phyloP scores from a whole-genome alignment of 2,888 invertebrate species.

The Nymphalis polychloros region DNA sequence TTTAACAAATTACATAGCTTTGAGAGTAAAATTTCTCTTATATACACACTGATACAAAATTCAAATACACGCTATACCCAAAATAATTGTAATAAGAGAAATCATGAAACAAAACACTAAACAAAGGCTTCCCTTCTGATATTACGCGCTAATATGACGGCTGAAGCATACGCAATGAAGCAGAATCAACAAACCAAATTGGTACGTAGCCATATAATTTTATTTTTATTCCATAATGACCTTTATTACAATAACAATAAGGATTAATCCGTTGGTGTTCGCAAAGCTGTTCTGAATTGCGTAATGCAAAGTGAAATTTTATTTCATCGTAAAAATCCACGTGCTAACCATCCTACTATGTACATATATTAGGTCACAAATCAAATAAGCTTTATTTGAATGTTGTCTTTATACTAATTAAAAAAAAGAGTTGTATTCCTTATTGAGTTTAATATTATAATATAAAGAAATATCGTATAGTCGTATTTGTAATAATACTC shows the following conservation, averaged over 20 bases:
- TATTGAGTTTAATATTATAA: too few species aligned
- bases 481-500: too few species aligned
- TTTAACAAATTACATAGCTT: not conserved
- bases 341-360: slow-evolving; percentile 42
- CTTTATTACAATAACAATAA: slow-evolving; percentile 12
- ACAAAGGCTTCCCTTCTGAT: slow-evolving; percentile 58
- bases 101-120: slow-evolving; percentile 43
- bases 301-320: slow-evolving; percentile 69
- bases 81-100: slow-evolving; percentile 16
- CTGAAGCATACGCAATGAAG: slow-evolving; percentile 54
- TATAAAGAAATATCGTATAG: too few species aligned
- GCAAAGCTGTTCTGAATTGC: slow-evolving; percentile 39
- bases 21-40: not conserved
- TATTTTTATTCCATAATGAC: slow-evolving; percentile 14
- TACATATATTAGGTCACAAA: slow-evolving; percentile 23
- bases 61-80: slow-evolving; percentile 1
- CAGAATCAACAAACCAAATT: slow-evolving; percentile 61
- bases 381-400: slow-evolving; percentile 17
- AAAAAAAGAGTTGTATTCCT: not conserved
- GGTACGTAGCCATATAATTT: slow-evolving; percentile 39
- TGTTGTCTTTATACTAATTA: not conserved
- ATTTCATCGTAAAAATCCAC: slow-evolving; percentile 66
- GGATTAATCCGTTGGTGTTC: not conserved
- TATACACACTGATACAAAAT: not conserved
- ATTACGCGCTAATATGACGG: slow-evolving; percentile 47